These are phyloP conservation scores for Meteorus cinctellus DNA, from an alignment of 2,888 invertebrate species.

Conservation along the genomic window DNA sequence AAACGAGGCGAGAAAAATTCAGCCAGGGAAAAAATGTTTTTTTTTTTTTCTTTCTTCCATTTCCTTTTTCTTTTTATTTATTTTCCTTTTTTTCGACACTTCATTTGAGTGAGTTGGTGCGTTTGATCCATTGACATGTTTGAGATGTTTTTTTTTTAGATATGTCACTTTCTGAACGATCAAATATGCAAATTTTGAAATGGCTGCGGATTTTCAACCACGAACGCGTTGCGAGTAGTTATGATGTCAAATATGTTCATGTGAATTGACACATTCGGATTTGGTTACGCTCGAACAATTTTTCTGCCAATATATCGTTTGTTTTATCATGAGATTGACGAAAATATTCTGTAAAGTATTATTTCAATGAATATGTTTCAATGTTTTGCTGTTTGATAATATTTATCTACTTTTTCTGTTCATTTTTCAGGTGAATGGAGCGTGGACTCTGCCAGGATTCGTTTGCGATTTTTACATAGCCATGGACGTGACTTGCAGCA, in stretches of 20 bases:
- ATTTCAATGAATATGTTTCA: conserved; percentile 19
- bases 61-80: background rate
- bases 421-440: conserved; percentile 84
- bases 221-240: background rate
- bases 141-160: background rate
- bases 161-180: background rate
- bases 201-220: conserved; percentile 9
- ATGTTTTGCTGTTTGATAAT: conserved; percentile 17
- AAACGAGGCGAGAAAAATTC: background rate
- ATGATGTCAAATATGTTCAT: background rate
- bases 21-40: background rate
- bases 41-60: background rate
- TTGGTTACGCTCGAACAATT: background rate
- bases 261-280: background rate
- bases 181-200: conserved; percentile 2
- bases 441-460: conserved; percentile 92
- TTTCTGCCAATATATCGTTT: background rate
- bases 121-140: conserved; percentile 20
- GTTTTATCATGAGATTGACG: background rate
- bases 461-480: conserved; percentile 98
- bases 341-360: background rate
- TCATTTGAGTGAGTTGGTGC: conserved; percentile 17
- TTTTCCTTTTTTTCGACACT: background rate
- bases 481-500: conserved; percentile 97
- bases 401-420: conserved; percentile 45